Evolutionary conservation across 2,888 invertebrate genomes (phyloP).

Genomic region (Tricholauxania praeusta): DNA sequence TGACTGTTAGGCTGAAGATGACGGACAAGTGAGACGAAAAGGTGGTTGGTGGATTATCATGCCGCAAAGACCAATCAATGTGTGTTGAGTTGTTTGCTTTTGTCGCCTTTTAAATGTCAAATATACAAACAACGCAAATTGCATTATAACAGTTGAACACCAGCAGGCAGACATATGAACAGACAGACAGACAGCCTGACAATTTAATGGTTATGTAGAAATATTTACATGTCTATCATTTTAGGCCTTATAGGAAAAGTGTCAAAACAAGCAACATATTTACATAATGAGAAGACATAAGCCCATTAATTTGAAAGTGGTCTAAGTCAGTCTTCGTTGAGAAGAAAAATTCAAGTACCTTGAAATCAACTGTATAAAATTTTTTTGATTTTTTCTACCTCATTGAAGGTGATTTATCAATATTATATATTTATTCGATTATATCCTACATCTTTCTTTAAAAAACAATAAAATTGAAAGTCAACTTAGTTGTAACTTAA

Average conservation of each 20-base stretch:
- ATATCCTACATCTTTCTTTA: no score
- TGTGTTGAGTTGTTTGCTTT: slow-evolving; percentile 16
- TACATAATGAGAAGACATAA: no score
- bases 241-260: background rate
- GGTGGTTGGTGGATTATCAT: background rate
- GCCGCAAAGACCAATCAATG: background rate
- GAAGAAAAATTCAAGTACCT: no score
- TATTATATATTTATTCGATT: no score
- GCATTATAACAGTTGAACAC: background rate
- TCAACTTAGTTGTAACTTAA: no score
- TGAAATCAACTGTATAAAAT: no score
- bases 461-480: no score
- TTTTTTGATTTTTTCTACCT: no score
- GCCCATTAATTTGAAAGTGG: no score
- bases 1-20: background rate
- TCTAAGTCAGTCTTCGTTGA: no score
- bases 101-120: slow-evolving; percentile 45
- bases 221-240: background rate
- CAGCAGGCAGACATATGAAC: slow-evolving; percentile 14
- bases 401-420: no score
- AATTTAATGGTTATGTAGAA: background rate
- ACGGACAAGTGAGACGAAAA: background rate
- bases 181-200: background rate
- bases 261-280: no score
- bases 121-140: slow-evolving; percentile 29